phyloP scores from a whole-genome alignment of 2,888 invertebrate species.

The Mantis religiosa region DNA sequence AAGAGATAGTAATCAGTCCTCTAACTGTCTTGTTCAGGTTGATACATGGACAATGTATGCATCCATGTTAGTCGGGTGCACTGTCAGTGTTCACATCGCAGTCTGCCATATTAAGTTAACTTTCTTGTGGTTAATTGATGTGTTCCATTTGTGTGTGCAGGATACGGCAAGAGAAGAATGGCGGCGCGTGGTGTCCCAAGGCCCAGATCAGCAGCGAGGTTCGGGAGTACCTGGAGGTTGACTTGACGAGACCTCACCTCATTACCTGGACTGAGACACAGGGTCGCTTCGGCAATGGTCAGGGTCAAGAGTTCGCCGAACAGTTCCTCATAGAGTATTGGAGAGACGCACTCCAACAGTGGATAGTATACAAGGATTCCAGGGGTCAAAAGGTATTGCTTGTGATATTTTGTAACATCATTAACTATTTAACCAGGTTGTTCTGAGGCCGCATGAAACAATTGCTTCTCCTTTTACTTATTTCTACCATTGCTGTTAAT shows the following conservation, averaged over 20 bases:
- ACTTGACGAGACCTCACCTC: conserved; percentile 68
- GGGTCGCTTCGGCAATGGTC: conserved; percentile 86
- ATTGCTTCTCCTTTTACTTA: too few relatives aligned
- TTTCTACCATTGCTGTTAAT: too few relatives aligned
- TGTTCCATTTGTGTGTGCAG: conserved; percentile 48
- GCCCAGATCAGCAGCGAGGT: conserved; percentile 70
- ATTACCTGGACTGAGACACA: conserved; percentile 85
- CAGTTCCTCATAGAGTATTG: conserved; percentile 79
- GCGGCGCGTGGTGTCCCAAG: conserved; percentile 92
- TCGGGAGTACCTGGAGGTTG: conserved; percentile 78
- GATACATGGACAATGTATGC: too few relatives aligned
- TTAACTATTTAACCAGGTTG: too few relatives aligned
- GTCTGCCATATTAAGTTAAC: too few relatives aligned
- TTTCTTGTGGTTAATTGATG: too few relatives aligned
- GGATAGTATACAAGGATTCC: conserved; percentile 76
- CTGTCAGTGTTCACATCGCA: too few relatives aligned
- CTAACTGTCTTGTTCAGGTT: too few relatives aligned
- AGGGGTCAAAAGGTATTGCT: conserved; percentile 73
- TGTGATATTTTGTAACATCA: too few relatives aligned
- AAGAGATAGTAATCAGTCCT: too few relatives aligned
- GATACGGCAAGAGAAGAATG: conserved; percentile 77
- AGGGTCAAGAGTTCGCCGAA: conserved; percentile 84
- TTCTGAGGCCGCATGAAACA: too few relatives aligned
- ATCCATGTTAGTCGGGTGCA: too few relatives aligned
- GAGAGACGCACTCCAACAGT: conserved; percentile 62